A percentile compares a stretch with the other conserved stretches of the same genome.
Evolutionary conservation across 2,797 vertebrate genomes (phyloP).

Genomic region (Masticophis lateralis): DNA sequence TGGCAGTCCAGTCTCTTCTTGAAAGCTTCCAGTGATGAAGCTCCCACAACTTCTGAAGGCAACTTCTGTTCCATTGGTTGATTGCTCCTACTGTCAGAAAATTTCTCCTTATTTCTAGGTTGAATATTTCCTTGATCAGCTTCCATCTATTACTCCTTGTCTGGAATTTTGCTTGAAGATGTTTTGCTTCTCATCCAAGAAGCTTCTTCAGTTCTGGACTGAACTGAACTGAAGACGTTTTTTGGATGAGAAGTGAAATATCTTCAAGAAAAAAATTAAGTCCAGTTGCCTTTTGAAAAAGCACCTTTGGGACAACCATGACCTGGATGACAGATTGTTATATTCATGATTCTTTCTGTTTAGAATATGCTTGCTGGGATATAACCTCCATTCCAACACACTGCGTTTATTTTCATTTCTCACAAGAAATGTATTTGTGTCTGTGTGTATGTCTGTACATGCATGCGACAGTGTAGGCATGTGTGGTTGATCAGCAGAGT

Average conservation of each 20-base stretch:
- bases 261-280: not conserved
- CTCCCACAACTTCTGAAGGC: not conserved
- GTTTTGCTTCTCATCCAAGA: not conserved
- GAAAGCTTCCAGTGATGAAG: not conserved
- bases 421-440: slow-evolving; percentile 41
- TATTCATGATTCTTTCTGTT: slow-evolving; percentile 59
- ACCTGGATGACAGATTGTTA: not conserved
- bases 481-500: slow-evolving; percentile 57
- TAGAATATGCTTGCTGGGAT: slow-evolving; percentile 55
- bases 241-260: not conserved
- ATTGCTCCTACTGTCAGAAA: not conserved
- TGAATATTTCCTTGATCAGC: not conserved
- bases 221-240: not conserved
- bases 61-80: not conserved
- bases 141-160: not conserved
- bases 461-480: slow-evolving; percentile 43
- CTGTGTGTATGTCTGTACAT: slow-evolving; percentile 41
- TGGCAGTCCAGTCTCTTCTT: not conserved
- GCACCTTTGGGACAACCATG: not conserved
- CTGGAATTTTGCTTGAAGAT: not conserved
- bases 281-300: not conserved
- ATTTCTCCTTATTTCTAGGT: too few relatives aligned
- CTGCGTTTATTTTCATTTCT: slow-evolving; percentile 55
- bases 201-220: not conserved
- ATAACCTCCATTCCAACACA: slow-evolving; percentile 56